Evolutionary conservation across 2,888 invertebrate genomes (phyloP).

Genomic region (Steinernema scapterisci): DNA sequence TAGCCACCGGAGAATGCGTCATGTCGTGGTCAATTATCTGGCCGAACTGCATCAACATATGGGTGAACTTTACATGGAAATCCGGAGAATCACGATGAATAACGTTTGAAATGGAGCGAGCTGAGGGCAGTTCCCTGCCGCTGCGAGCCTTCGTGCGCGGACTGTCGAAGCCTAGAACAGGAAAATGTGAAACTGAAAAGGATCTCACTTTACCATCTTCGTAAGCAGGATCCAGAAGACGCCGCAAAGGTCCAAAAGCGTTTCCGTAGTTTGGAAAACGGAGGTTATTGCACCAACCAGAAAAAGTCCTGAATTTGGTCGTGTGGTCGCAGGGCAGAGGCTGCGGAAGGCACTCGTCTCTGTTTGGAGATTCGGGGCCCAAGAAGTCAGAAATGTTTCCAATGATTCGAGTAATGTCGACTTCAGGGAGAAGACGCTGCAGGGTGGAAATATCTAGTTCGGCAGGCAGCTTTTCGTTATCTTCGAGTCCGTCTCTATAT

Average conservation of each 20-base stretch:
- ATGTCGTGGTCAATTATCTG: constrained; percentile 92
- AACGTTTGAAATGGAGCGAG: constrained; percentile 55
- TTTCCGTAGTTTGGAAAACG: constrained; percentile 61
- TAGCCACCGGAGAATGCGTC: constrained; percentile 84
- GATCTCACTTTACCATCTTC: constrained; percentile 74
- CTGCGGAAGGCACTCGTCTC: constrained; percentile 63
- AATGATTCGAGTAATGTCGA: constrained; percentile 61
- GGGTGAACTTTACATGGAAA: constrained; percentile 64
- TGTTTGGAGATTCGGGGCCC: constrained; percentile 36
- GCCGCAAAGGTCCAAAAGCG: constrained; percentile 60
- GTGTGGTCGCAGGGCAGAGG: constrained; percentile 67
- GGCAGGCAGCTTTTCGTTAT: constrained; percentile 57
- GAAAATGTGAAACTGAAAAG: constrained; percentile 1
- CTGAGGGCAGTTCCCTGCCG: constrained; percentile 62
- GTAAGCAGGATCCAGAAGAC: constrained; percentile 75
- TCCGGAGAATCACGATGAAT: constrained; percentile 57
- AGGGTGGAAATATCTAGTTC: constrained; percentile 60
- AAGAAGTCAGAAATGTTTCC: constrained; percentile 63
- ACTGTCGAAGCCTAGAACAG: constrained; percentile 58
- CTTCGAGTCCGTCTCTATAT: constrained; percentile 54
- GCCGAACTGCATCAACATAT: constrained; percentile 84
- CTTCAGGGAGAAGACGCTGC: constrained; percentile 61
- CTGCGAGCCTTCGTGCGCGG: constrained; percentile 54
- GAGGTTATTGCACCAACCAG: constrained; percentile 83
- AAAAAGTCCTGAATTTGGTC: constrained; percentile 76